Conservation (phyloP, 2,888 invertebrate species). For the Dimorphilus gyrociliatus region DNA sequence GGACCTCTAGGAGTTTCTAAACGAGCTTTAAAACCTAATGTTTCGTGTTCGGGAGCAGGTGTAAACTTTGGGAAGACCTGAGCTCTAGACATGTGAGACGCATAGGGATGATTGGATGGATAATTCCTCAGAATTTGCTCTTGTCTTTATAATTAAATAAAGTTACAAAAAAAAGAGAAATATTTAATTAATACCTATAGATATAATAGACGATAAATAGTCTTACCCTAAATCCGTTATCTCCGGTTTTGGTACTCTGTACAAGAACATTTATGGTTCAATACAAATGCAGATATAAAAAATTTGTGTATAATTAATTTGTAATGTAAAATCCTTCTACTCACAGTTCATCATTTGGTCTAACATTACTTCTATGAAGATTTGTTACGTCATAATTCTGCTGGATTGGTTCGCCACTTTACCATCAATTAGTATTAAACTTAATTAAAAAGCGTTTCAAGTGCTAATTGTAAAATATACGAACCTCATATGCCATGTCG, state of each 20-base stretch:
- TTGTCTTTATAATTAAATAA: too few species aligned
- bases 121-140: constrained; percentile 26
- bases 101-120: constrained; percentile 32
- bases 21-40: constrained; percentile 22
- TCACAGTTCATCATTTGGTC: constrained; percentile 32
- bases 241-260: neutral
- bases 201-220: neutral
- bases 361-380: constrained; percentile 25
- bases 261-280: neutral
- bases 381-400: constrained; percentile 25
- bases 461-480: too few species aligned
- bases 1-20: constrained; percentile 19
- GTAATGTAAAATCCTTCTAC: constrained; percentile 9
- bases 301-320: neutral
- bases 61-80: constrained; percentile 27
- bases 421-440: too few species aligned
- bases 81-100: constrained; percentile 24
- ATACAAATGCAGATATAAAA: too few species aligned
- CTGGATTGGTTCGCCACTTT: constrained; percentile 16
- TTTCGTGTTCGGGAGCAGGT: constrained; percentile 25
- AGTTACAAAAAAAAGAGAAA: constrained; percentile 13
- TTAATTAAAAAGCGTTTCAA: too few species aligned
- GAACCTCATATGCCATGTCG: constrained; percentile 6
- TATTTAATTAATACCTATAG: neutral
- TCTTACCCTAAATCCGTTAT: neutral